phyloP scores from a whole-genome alignment of 35 echinoderm and acorn worm species.

The Ophioderma brevispina region DNA sequence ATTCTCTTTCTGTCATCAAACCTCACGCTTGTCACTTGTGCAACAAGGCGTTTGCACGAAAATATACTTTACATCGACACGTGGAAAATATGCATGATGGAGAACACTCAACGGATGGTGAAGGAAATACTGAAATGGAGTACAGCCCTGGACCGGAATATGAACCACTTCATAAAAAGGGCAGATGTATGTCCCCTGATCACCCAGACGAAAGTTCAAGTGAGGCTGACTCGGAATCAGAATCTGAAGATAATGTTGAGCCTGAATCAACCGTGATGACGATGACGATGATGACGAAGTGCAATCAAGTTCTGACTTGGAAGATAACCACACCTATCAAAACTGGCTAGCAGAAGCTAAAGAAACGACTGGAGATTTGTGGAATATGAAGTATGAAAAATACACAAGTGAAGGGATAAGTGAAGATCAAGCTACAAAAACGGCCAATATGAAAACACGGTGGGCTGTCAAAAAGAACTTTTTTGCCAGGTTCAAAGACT shows the following conservation, averaged over 20 bases:
- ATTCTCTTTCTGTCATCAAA: too few relatives aligned
- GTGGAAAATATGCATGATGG: too few relatives aligned
- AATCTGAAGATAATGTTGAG: slow-evolving; percentile 2
- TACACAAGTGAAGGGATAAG: not conserved
- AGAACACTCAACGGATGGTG: not conserved
- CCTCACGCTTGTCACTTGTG: not conserved
- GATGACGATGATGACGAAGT: not conserved
- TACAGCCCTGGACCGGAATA: not conserved
- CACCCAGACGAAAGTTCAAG: not conserved
- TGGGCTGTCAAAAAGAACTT: slow-evolving; percentile 3
- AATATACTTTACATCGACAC: not conserved
- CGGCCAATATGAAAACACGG: not conserved
- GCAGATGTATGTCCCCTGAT: not conserved
- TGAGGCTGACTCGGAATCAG: not conserved
- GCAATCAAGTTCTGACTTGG: not conserved
- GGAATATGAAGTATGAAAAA: slow-evolving; percentile 5
- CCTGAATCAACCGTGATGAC: not conserved
- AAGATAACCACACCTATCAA: not conserved
- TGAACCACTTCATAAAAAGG: not conserved
- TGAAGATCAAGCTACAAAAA: not conserved
- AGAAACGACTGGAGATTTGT: slow-evolving; percentile 5
- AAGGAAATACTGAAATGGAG: not conserved
- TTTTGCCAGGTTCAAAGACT: slow-evolving; percentile 2
- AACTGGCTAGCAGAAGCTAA: not conserved
- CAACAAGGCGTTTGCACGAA: not conserved